These are phyloP conservation scores for Nanorana parkeri DNA, from an alignment of 2,113 vertebrate species.

Conservation along the genomic window DNA sequence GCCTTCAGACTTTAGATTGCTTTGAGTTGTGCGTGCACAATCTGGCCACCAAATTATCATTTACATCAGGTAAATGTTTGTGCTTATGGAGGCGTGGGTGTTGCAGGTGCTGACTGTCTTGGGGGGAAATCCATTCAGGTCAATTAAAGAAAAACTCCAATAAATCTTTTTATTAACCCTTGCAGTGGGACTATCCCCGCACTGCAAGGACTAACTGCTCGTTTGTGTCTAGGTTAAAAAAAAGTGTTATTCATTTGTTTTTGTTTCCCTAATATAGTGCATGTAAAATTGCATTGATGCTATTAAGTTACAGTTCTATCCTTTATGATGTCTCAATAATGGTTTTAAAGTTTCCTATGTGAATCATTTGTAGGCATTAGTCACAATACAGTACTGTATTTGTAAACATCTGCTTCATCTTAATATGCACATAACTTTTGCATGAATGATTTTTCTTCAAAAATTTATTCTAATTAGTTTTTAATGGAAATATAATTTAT, in stretches of 20 bases:
- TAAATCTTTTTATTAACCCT: too few relatives aligned
- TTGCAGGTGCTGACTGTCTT: too few relatives aligned
- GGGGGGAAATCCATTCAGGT: too few relatives aligned
- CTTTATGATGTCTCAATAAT: slow-evolving; percentile 11
- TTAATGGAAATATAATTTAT: not conserved
- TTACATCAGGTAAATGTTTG: too few relatives aligned
- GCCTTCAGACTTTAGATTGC: too few relatives aligned
- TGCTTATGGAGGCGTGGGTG: too few relatives aligned
- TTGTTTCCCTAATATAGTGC: slow-evolving; percentile 13
- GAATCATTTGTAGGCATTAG: not conserved
- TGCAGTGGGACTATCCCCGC: too few relatives aligned
- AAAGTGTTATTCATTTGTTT: not conserved
- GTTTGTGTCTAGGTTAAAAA: too few relatives aligned
- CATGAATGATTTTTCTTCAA: slow-evolving; percentile 4
- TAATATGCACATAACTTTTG: not conserved
- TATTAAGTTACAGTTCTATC: not conserved
- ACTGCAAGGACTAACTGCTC: too few relatives aligned
- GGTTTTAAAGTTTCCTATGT: not conserved
- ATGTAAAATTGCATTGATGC: not conserved
- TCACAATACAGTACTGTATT: slow-evolving; percentile 2
- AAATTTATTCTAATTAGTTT: not conserved
- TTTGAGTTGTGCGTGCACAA: too few relatives aligned
- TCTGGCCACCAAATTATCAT: too few relatives aligned
- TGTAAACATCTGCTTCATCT: slow-evolving; percentile 29
- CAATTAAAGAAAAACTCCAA: too few relatives aligned